A percentile compares a stretch with the other conserved stretches of the same genome.
Evolutionary conservation across 2,797 vertebrate species (phyloP).

Genomic region (Euthynnus affinis): DNA sequence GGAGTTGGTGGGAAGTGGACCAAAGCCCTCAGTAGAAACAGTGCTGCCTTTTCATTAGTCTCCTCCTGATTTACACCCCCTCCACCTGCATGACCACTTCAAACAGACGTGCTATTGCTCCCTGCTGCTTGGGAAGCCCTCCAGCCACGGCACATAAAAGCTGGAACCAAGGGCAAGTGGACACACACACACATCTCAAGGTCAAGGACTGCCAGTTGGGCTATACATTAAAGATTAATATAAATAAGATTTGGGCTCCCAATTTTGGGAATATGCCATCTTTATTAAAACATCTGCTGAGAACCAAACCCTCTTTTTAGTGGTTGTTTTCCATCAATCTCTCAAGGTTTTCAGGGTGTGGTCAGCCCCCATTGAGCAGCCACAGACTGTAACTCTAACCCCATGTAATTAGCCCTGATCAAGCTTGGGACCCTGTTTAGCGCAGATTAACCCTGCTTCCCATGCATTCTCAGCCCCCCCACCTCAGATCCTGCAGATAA

Average conservation of each 20-base stretch:
- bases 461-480: slow-evolving; percentile 51
- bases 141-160: slow-evolving; percentile 9
- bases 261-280: not conserved
- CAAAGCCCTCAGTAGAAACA: slow-evolving; percentile 18
- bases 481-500: slow-evolving; percentile 70
- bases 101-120: slow-evolving; percentile 55
- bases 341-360: slow-evolving; percentile 45
- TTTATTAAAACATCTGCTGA: not conserved
- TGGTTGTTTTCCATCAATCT: slow-evolving; percentile 22
- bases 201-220: slow-evolving; percentile 31
- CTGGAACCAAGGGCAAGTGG: slow-evolving; percentile 21
- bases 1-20: slow-evolving; percentile 50
- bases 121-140: slow-evolving; percentile 22
- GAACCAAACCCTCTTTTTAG: not conserved
- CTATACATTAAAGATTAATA: not conserved
- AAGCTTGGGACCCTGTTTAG: slow-evolving; percentile 63
- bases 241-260: not conserved
- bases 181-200: slow-evolving; percentile 38
- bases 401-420: slow-evolving; percentile 77
- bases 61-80: slow-evolving; percentile 39
- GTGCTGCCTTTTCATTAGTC: slow-evolving; percentile 70
- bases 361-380: slow-evolving; percentile 36
- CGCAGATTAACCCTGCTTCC: slow-evolving; percentile 67
- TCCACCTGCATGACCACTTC: slow-evolving; percentile 57
- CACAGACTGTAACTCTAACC: slow-evolving; percentile 66